Percentiles rank a stretch among this genome's conserved stretches.
Conservation (phyloP, 2,113 vertebrate species). For the Spea bombifrons region DNA sequence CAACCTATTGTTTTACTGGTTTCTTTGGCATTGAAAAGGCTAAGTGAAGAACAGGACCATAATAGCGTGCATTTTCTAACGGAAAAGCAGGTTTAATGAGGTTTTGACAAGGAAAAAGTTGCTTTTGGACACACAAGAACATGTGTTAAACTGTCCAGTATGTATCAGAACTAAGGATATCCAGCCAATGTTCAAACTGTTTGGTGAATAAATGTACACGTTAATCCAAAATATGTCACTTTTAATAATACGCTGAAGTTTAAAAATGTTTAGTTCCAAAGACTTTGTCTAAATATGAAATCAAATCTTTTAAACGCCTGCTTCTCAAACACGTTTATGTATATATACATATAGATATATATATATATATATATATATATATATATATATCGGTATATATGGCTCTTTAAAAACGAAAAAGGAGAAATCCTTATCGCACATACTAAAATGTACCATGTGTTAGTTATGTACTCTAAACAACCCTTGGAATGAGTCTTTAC, state of each 20-base stretch:
- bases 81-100: slow-evolving; percentile 21
- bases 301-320: slow-evolving; percentile 33
- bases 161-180: slow-evolving; percentile 8
- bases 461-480: too few species aligned
- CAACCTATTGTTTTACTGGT: slow-evolving; percentile 23
- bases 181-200: slow-evolving; percentile 13
- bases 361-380: too few species aligned
- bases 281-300: slow-evolving; percentile 27
- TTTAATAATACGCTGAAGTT: slow-evolving; percentile 28
- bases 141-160: background rate
- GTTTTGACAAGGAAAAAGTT: slow-evolving; percentile 15
- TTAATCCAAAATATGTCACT: slow-evolving; percentile 33
- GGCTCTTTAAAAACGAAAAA: too few species aligned
- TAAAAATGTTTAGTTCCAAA: slow-evolving; percentile 36
- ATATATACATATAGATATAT: too few species aligned
- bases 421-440: too few species aligned
- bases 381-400: too few species aligned
- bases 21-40: slow-evolving; percentile 25
- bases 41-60: slow-evolving; percentile 9
- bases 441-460: too few species aligned
- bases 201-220: slow-evolving; percentile 10
- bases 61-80: slow-evolving; percentile 22
- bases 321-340: slow-evolving; percentile 12
- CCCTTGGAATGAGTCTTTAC: too few species aligned
- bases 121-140: slow-evolving; percentile 8